These are phyloP conservation scores for Rambutsinella grinnellia DNA, from an alignment of 2,888 invertebrate genomes.

Conservation along the genomic window DNA sequence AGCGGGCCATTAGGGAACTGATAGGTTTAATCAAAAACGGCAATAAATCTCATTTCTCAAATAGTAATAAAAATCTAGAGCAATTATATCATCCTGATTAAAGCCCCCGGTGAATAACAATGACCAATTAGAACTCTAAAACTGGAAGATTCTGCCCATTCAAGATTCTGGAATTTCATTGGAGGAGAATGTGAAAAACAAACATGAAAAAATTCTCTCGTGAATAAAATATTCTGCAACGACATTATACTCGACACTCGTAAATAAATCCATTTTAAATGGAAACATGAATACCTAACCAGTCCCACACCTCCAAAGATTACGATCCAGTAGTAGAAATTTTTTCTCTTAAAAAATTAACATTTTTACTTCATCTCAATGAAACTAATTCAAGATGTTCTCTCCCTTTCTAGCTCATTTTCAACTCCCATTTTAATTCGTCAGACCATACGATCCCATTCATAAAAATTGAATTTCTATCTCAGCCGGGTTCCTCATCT, in stretches of 20 bases:
- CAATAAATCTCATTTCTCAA: conserved; percentile 28
- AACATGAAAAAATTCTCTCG: too few species aligned
- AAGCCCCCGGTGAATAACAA: too few species aligned
- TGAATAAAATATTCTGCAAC: too few species aligned
- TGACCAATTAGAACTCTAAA: too few species aligned
- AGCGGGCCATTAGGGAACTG: neutral
- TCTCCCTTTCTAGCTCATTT: neutral
- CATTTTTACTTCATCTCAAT: too few species aligned
- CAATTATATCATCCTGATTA: conserved; percentile 35
- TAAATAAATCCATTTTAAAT: conserved; percentile 49
- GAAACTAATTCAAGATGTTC: conserved; percentile 24
- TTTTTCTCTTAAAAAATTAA: too few species aligned
- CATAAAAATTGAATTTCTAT: conserved; percentile 24
- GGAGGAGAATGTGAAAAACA: too few species aligned
- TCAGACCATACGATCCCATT: conserved; percentile 47
- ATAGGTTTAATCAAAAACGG: too few species aligned
- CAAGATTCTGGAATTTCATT: too few species aligned
- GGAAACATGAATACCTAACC: conserved; percentile 41
- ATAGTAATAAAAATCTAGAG: conserved; percentile 11
- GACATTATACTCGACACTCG: too few species aligned
- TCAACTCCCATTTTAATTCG: conserved; percentile 40
- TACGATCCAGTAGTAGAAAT: too few species aligned
- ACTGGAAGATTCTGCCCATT: too few species aligned
- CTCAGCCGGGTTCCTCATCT: conserved; percentile 40
- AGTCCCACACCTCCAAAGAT: conserved; percentile 41